Evolutionary conservation across 2,888 invertebrate species (phyloP), one percentile per base, ranked within the genome.

Genomic region (Cerceris rybyensis): DNA sequence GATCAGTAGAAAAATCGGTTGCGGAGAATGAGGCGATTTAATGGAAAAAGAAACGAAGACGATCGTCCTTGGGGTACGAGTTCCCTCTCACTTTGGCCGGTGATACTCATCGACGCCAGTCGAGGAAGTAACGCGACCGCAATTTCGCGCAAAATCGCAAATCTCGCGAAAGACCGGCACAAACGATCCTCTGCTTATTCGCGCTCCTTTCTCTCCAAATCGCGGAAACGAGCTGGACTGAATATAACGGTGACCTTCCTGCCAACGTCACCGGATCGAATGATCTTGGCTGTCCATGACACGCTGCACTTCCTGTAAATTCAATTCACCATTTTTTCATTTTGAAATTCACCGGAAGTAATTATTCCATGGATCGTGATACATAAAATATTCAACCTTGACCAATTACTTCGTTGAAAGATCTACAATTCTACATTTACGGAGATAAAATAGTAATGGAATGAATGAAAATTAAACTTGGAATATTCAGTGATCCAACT

Each of bases 81-180:
- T 81, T 77, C 63, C 80, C 80, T 81, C 81, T 77, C 80, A 77
- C 80, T 65, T 63, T 14, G 14, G 61, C 17, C 39, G 55, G 42
- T 42, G 54, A 58, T 68, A 69, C 52, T 43, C 64, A 65, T 70
- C 61, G 49, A 7, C 61, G 9, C 54, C 11, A 28, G 57, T 74
- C 74, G 66, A 81, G 81, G 74, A 81, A 81, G 74, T 76, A 61
- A 60, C 57, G 50, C 54, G 65, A 11, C 65, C 16, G 61, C 49
- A 55, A 60, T 65, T 67, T 49, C 28, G 28, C 28, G 28, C 28
- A 28, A 28, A 28, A 28, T 28, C 28, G 28, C 28, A 28, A 28
- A 28, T 28, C 28, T 28, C 28, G 28, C 28, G 28, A 28, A 28
- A 28, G 1, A 28, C 28, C 28, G 28, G 28, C 13, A n/a, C 13